phyloP scores from a whole-genome alignment of 2,888 invertebrate genomes.

The Drosophila colorata region DNA sequence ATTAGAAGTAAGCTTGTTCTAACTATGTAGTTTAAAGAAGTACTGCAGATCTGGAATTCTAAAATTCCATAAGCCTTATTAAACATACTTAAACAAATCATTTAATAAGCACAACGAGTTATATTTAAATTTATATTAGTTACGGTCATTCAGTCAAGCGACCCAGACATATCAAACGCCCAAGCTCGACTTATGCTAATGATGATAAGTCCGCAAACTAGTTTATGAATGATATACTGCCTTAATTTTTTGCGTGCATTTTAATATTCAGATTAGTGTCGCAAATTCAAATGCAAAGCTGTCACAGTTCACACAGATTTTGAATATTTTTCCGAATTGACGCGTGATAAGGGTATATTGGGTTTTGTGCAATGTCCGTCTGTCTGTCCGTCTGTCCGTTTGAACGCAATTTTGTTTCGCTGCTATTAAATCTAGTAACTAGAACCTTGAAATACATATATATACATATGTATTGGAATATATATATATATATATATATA shows the following conservation, averaged over 20 bases:
- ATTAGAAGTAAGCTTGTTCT: not conserved
- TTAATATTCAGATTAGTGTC: constrained; percentile 39
- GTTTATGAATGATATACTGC: constrained; percentile 46
- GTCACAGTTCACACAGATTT: constrained; percentile 38
- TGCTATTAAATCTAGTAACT: too few relatives aligned
- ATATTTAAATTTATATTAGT: constrained; percentile 11
- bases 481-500: too few relatives aligned
- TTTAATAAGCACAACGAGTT: constrained; percentile 17
- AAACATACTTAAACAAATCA: constrained; percentile 2
- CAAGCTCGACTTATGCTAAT: constrained; percentile 33
- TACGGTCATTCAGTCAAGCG: constrained; percentile 21
- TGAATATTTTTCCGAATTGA: constrained; percentile 16
- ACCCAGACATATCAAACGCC: not conserved
- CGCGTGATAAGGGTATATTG: constrained; percentile 2
- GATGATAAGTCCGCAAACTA: constrained; percentile 33
- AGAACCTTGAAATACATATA: too few relatives aligned
- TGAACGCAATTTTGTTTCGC: too few relatives aligned
- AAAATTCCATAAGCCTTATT: not conserved
- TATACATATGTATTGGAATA: too few relatives aligned
- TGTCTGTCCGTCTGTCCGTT: too few relatives aligned
- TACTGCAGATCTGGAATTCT: not conserved
- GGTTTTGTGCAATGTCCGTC: too few relatives aligned
- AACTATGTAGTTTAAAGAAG: not conserved
- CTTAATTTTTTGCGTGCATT: constrained; percentile 20
- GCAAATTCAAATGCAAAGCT: constrained; percentile 32